Conservation (phyloP, 1,140 invertebrate species). For the Rhopalosiphum maidis region DNA sequence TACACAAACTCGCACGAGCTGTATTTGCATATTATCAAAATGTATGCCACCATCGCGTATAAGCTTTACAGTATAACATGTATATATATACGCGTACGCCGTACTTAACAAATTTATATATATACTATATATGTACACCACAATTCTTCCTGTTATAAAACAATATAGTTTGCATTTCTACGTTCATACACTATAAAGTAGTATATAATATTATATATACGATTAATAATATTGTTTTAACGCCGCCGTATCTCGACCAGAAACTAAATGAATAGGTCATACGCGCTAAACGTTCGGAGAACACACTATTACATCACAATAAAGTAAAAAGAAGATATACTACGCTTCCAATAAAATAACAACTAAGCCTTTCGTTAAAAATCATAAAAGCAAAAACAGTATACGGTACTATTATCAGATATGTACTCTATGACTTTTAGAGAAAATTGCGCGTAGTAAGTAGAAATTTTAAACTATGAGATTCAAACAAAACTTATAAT, state of each 20-base stretch:
- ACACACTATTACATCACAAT: background rate
- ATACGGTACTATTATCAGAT: no score
- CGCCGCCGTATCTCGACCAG: background rate
- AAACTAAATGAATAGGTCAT: background rate
- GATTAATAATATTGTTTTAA: background rate
- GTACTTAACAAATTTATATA: no score
- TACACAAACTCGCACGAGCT: background rate
- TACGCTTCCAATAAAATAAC: background rate
- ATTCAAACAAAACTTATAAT: no score
- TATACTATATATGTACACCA: background rate
- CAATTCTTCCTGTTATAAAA: background rate
- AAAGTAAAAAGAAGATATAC: background rate
- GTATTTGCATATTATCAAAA: conserved; percentile 17
- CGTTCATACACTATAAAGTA: background rate
- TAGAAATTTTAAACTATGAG: no score
- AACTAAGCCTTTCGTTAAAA: no score
- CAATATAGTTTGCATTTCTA: conserved; percentile 8
- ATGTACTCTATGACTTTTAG: no score
- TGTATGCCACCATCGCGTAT: background rate
- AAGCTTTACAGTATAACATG: background rate
- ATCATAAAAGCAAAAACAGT: no score
- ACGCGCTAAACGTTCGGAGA: background rate
- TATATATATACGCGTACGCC: no score
- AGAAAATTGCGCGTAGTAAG: no score
- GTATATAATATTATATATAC: background rate